Evolutionary conservation across 2,113 vertebrate species (phyloP), one percentile per base, ranked within the genome.

Genomic region (Orcinus orca): DNA sequence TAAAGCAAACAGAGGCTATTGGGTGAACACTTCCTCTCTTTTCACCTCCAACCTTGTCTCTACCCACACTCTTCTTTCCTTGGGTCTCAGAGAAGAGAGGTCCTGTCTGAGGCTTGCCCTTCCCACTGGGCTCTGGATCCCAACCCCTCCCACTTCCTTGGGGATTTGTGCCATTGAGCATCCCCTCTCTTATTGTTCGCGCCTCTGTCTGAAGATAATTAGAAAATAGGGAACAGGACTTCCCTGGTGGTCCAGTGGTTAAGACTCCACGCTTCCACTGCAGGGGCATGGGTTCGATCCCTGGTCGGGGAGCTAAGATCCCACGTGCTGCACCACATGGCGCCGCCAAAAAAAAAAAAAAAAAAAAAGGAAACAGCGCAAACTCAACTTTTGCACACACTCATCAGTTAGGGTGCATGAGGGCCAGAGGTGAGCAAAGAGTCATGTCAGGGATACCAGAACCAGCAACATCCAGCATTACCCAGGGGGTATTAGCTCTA

Each of bases 1-100:
- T 92, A 88, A 83, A 94, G 68, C 15, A 71, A 97, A 97, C 7
- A 47, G 70, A 94, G 47, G 47, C 53, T 20, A 31, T 94, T 50
- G 53, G 60, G 62, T 77, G 60, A 74, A 82, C 23, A 33, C 18
- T 87, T 85, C 44, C 55, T 93, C 60, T 90, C 62, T 81, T 47
- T 8, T 82, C 88, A 94, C 55, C 65, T 91, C 68, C 76, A 96
- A 88, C 60, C 38, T 83, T 73, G n/a, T 92, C 58, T 89, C 33
- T 67, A 60, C 38, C 36, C n/a, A 80, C 50, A 53, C 47, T 55
- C 26, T 44, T 44, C 53, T 87, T 82, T 91, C 68, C 58, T 89
- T 29, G 6, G 20, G 58, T 88, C 50, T 96, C 71, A 92, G 55
- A 84, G n/a, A 93, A 71, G 47, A 74, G 17, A 88, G 62, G 38